Base-by-base conservation (phyloP, 2,797 vertebrate genomes). In the Aphelocoma californica region DNA sequence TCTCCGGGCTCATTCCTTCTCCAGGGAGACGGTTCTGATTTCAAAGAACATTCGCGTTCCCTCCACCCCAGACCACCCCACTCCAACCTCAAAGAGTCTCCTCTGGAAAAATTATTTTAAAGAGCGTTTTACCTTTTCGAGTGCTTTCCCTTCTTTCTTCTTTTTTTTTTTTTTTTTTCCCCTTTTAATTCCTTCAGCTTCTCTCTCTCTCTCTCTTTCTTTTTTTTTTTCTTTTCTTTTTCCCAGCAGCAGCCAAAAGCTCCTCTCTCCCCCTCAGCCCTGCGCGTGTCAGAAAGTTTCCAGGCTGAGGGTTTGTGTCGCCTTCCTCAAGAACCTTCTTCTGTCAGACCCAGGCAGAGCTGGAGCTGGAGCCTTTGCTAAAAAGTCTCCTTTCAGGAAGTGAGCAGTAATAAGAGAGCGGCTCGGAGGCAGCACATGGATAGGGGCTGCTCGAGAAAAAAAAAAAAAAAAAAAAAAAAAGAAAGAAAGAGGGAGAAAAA, bases 361-460 rank as follows among this genome's bases (percentile, higher is more conserved):
- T 69, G 81, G 71, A 92, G 92, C 36, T 58, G 78, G 81, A 95
- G 80, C 77, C 89, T 95, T 87, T 88, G 90, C 93, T 91, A 58
- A 92, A 87, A 94, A 86, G 86, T 86, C 95, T 96, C 93, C 85
- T 94, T 97, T 93, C 96, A 97, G 95, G 96, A 97, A 97, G 96
- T 97, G 83, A 95, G 95, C 83, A 74, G 96, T 90, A 97, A 94
- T 90, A 83, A 93, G 94, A 93, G 93, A 95, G 95, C 87, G 1
- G 94, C 82, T 95, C 18, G 4, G 90, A 92, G 86, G 95, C 96
- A 95, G 96, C 93, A 93, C 93, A 92, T 95, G 92, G 92, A 96
- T 92, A 94, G 96, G 97, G 97, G 96, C 97, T 97, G 97, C 97
- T 97, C 36, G 29, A 19, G 23, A 23, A 20, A 61, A 26, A 20